Conservation (phyloP, 2,113 vertebrate genomes). For the Brachyhypopomus gauderio region DNA sequence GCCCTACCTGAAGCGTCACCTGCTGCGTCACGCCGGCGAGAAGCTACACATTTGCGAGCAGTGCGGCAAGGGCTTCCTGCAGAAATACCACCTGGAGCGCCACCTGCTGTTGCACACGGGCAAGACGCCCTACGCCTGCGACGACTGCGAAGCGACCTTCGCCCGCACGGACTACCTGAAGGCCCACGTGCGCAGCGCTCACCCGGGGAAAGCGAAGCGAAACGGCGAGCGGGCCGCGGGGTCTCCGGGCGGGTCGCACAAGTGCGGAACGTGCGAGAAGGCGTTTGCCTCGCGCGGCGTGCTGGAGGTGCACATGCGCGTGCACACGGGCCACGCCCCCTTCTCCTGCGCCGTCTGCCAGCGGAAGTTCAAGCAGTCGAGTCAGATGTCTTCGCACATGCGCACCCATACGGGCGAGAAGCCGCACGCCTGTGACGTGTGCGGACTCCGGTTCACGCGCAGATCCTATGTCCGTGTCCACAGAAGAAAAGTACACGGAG, state of each 20-base stretch:
- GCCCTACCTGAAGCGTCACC: slow-evolving; percentile 58
- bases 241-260: not conserved
- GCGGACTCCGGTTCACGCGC: slow-evolving; percentile 33
- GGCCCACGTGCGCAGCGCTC: slow-evolving; percentile 64
- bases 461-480: slow-evolving; percentile 11
- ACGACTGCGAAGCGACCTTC: slow-evolving; percentile 67
- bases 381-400: slow-evolving; percentile 33
- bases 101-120: slow-evolving; percentile 67
- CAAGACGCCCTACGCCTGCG: slow-evolving; percentile 65
- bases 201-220: slow-evolving; percentile 42
- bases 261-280: slow-evolving; percentile 45
- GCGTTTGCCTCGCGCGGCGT: not conserved
- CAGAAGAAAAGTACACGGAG: not conserved
- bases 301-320: slow-evolving; percentile 46
- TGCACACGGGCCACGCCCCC: slow-evolving; percentile 45
- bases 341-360: slow-evolving; percentile 31
- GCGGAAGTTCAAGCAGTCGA: slow-evolving; percentile 35
- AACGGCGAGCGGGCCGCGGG: no score
- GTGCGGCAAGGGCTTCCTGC: slow-evolving; percentile 68
- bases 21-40: slow-evolving; percentile 72
- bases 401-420: slow-evolving; percentile 36
- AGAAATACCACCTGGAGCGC: slow-evolving; percentile 66
- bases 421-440: slow-evolving; percentile 11
- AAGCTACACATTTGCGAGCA: slow-evolving; percentile 64
- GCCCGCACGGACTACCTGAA: slow-evolving; percentile 64